Conservation (phyloP, 2,888 invertebrate genomes). For the Nomada goodeniana region DNA sequence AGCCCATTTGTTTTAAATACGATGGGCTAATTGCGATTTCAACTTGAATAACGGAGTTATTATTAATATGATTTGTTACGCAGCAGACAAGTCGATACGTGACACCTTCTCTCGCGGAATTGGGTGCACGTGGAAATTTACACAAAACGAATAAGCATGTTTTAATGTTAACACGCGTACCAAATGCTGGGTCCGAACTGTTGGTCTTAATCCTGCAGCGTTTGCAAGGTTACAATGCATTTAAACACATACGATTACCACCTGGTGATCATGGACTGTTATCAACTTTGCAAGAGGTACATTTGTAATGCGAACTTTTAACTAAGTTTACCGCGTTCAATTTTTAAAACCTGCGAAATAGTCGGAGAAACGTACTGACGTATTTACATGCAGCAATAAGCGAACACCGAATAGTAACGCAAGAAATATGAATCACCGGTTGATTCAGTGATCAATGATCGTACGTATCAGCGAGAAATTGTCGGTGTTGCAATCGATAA, state of each 20-base stretch:
- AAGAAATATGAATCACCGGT: conserved; percentile 37
- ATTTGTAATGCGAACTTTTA: not conserved
- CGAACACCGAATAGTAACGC: conserved; percentile 11
- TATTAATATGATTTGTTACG: conserved; percentile 23
- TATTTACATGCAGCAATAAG: not conserved
- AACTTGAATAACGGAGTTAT: not conserved
- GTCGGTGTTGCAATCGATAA: conserved; percentile 55
- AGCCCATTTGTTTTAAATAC: too few relatives aligned
- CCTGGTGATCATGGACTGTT: conserved; percentile 79
- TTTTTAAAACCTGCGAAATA: not conserved
- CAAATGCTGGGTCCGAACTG: conserved; percentile 87
- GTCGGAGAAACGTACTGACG: not conserved
- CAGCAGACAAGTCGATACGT: conserved; percentile 80
- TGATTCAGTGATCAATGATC: conserved; percentile 43
- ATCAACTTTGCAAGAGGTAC: conserved; percentile 83
- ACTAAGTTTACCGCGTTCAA: too few relatives aligned
- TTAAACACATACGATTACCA: conserved; percentile 86
- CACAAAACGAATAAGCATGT: conserved; percentile 85
- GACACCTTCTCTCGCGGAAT: conserved; percentile 85
- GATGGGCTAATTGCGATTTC: too few relatives aligned
- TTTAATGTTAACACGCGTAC: conserved; percentile 87
- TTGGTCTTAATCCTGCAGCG: conserved; percentile 87
- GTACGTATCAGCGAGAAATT: conserved; percentile 29
- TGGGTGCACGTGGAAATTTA: conserved; percentile 82
- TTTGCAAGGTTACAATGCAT: conserved; percentile 87